These are phyloP conservation scores for Lamellibrachia luymesi DNA, from an alignment of 1,140 invertebrate species.

Conservation along the genomic window DNA sequence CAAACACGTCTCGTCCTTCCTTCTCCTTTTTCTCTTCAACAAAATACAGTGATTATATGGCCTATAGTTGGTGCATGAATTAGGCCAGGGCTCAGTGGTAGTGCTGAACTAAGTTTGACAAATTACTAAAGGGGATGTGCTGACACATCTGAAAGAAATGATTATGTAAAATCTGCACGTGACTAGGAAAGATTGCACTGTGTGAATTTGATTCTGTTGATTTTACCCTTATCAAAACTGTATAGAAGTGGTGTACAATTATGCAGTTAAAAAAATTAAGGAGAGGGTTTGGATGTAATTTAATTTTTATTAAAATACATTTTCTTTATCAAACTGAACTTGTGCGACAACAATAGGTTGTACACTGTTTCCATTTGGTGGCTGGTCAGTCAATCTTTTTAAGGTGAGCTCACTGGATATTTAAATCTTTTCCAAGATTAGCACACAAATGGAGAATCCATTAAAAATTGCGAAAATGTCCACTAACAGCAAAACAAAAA, in stretches of 20 bases:
- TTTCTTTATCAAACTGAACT: background rate
- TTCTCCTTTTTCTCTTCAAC: background rate
- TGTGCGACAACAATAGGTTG: background rate
- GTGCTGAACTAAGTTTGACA: background rate
- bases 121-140: background rate
- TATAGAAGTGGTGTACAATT: too few relatives aligned
- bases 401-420: background rate
- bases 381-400: background rate
- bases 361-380: background rate
- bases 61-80: background rate
- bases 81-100: background rate
- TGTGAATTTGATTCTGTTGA: background rate
- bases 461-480: background rate
- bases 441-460: background rate
- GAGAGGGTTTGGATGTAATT: background rate
- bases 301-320: too few relatives aligned
- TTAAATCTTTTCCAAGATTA: background rate
- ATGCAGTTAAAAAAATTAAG: too few relatives aligned
- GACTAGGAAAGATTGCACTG: background rate
- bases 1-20: background rate
- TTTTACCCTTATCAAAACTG: too few relatives aligned
- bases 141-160: background rate
- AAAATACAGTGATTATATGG: background rate
- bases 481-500: background rate
- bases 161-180: background rate